Base-by-base conservation (phyloP, 2,113 vertebrate genomes). In the Apistogramma diplotaenia region DNA sequence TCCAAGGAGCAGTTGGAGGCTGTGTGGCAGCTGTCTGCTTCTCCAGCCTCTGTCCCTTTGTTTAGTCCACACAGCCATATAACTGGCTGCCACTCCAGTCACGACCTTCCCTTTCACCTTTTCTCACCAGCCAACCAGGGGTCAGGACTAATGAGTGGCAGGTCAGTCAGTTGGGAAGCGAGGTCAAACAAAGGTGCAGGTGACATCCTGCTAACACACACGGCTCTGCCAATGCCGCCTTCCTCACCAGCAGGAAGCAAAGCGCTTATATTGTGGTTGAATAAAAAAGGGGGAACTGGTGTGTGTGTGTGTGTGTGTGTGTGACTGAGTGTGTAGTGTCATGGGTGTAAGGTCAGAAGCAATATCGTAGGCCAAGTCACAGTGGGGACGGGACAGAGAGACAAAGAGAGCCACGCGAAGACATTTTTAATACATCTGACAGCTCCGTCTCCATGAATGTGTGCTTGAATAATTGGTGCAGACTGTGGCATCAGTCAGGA, bases 61-160 rank as follows among this genome's bases (percentile, higher is more conserved):
- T 78, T 81, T 46, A 86, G 85, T 85, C 53, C 46, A 83, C 49
- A 74, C 60, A 85, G 83, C 74, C 80, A 80, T 55, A 80, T 79
- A 82, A 62, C 65, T 35, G 53, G 53, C 79, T 85, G 79, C 70
- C 80, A 72, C 75, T 81, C 71, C 57, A 74, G 85, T 89, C 85
- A 8, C 4, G 75, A 80, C 87, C 87, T 87, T 56, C 85, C 67
- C 59, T 74, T 82, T 83, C 84, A 85, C 88, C 74, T 82, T n/a
- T n/a, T 58, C 82, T 84, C 85, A 79, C 59, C 85, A 62, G 83
- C 88, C 79, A 87, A 46, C 74, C 60, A 79, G 6, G 54, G 93
- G 87, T 87, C 89, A 88, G 54, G 70, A 43, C 92, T 93, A 94
- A 94, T 93, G 91, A 93, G 87, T 85, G 53, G 61, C 62, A 74